Evolutionary conservation across 2,113 vertebrate genomes (phyloP).

Genomic region (Halcyon senegalensis): DNA sequence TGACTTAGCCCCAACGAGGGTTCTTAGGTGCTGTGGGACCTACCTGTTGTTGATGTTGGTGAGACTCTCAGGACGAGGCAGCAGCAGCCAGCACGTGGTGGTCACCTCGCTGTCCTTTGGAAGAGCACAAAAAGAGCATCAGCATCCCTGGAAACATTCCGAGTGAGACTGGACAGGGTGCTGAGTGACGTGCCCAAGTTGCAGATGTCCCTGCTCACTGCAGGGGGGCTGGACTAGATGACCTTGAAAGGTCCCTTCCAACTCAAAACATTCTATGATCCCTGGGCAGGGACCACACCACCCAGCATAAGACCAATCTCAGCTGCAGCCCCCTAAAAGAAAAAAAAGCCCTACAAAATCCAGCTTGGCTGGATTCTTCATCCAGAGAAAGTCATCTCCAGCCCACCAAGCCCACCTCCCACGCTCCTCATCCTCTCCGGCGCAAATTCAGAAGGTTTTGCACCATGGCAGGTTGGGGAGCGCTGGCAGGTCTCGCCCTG

Average conservation of each 20-base stretch:
- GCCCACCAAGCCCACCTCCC: not conserved
- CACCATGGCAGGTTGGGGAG: fast-evolving
- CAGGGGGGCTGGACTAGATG: not conserved
- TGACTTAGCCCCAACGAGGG: not conserved
- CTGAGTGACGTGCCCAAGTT: not conserved
- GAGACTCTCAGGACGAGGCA: not conserved
- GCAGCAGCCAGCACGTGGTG: not conserved
- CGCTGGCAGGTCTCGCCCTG: fast-evolving
- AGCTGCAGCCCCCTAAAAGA: not conserved
- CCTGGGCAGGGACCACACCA: not conserved
- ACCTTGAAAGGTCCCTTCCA: not conserved
- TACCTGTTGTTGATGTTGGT: not conserved
- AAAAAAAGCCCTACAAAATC: not conserved
- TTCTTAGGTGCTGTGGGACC: not conserved
- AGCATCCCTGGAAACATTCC: not conserved
- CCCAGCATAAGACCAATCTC: not conserved
- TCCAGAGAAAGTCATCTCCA: not conserved
- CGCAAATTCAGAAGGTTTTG: not conserved
- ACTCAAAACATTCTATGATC: not conserved
- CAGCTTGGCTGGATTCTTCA: fast-evolving
- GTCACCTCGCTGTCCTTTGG: not conserved
- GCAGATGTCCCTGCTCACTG: not conserved
- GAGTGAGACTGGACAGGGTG: too few relatives aligned
- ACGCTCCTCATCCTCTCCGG: not conserved
- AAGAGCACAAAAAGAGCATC: not conserved